A percentile compares a stretch with the other conserved stretches of the same genome.
These are phyloP conservation scores for Penaeus vannamei DNA, from an alignment of 1,140 invertebrate species.

Conservation along the genomic window DNA sequence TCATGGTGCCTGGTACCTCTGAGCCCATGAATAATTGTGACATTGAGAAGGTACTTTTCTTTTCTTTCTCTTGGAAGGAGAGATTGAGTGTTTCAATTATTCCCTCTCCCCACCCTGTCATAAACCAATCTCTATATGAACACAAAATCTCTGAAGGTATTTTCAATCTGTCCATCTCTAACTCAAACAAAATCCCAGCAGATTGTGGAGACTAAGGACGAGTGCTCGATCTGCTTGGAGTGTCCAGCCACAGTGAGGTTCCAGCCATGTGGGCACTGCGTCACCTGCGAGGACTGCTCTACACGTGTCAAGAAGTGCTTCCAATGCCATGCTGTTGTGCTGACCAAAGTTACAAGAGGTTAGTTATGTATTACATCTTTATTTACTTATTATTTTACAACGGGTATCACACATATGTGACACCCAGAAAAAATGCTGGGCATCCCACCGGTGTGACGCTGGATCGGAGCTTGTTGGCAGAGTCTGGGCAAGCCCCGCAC, in stretches of 20 bases:
- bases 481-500: no score
- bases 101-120: no score
- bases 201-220: slow-evolving; percentile 38
- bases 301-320: slow-evolving; percentile 86
- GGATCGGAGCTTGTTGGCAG: no score
- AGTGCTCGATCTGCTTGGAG: slow-evolving; percentile 83
- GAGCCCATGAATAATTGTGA: slow-evolving; percentile 43
- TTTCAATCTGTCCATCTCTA: no score
- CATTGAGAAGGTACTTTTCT: slow-evolving; percentile 36
- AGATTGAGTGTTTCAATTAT: no score
- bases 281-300: slow-evolving; percentile 84
- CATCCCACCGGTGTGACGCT: no score
- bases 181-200: not conserved
- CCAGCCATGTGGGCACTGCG: slow-evolving; percentile 83
- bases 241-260: slow-evolving; percentile 77
- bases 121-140: no score
- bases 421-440: no score
- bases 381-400: no score
- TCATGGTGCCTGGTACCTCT: not conserved
- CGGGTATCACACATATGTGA: no score
- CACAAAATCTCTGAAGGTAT: no score
- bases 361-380: not conserved
- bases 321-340: slow-evolving; percentile 76
- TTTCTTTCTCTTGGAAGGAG: no score
- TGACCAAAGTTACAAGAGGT: slow-evolving; percentile 68